Base-by-base conservation (phyloP, 2,797 vertebrate genomes). In the Dromococcyx pavoninus region DNA sequence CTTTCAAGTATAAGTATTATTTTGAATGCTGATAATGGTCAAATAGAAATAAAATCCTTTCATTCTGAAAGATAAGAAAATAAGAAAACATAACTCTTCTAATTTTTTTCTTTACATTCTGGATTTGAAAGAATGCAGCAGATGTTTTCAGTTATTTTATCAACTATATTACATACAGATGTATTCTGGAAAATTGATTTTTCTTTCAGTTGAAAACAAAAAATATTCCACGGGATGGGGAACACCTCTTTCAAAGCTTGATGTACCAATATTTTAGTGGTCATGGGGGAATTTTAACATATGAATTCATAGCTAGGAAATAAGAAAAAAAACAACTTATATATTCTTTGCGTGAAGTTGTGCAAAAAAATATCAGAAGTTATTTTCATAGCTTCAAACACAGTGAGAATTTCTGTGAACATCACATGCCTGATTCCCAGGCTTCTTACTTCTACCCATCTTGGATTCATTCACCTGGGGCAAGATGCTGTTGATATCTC, bases 121-220 rank as follows among this genome's bases (percentile, higher is more conserved):
- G 48, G 72, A 73, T 93, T 92, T 2, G 2, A 94, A 94, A 88
- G 60, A 93, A 89, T 60, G 67, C 21, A 93, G 32, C 91, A 97
- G 89, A 96, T 95, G 89, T 62, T 95, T 94, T 96, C 94, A 86
- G 57, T 96, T 96, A 51, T 81, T 94, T 96, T 95, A 92, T 89
- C 74, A 80, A 83, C 61, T 91, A 92, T 93, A 96, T 95, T 93
- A 60, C 79, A 94, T 76, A 73, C 92, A 95, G 94, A 95, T 95
- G 91, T 89, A 44, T 85, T 89, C 88, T 41, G 28, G 74, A 91
- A 96, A 82, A 76, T 94, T 94, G 95, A 70, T 95, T 96, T 95
- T 94, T 93, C 71, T 92, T 93, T 76, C 53, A 93, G 71, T 91
- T 72, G 32, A 90, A 93, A 76, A 10, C 10, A 75, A 85, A 70